phyloP scores from a whole-genome alignment of 2,797 vertebrate genomes.

The Chaetophractus vellerosus region DNA sequence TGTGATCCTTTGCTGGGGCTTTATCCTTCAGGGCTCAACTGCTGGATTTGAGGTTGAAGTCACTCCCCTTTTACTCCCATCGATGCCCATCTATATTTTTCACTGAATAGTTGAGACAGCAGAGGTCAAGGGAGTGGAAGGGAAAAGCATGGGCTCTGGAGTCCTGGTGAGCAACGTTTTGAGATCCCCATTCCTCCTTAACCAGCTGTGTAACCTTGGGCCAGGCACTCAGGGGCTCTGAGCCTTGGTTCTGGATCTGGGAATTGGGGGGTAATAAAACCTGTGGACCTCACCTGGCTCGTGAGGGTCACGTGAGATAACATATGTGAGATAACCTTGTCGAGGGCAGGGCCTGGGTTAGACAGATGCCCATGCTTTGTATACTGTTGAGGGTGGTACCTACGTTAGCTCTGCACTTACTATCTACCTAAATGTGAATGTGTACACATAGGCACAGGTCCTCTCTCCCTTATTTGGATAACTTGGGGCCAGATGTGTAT shows the following conservation, averaged over 20 bases:
- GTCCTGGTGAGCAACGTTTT: not conserved
- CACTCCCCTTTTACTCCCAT: not conserved
- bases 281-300: not conserved
- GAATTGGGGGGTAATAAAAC: not conserved
- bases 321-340: no score
- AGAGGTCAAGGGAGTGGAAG: not conserved
- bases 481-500: not conserved
- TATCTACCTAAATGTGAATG: not conserved
- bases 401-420: no score
- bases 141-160: not conserved
- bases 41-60: not conserved
- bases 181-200: not conserved
- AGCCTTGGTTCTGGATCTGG: not conserved
- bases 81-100: not conserved
- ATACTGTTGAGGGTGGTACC: no score
- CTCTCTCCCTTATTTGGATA: not conserved
- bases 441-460: not conserved
- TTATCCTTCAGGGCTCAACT: not conserved
- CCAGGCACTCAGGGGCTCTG: not conserved
- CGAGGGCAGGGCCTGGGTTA: not conserved
- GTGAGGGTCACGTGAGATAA: not conserved
- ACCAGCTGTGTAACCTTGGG: not conserved
- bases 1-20: not conserved
- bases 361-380: not conserved
- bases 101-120: not conserved